Conservation (phyloP, 1,140 invertebrate genomes). For the Yoshiicerus persimilis region DNA sequence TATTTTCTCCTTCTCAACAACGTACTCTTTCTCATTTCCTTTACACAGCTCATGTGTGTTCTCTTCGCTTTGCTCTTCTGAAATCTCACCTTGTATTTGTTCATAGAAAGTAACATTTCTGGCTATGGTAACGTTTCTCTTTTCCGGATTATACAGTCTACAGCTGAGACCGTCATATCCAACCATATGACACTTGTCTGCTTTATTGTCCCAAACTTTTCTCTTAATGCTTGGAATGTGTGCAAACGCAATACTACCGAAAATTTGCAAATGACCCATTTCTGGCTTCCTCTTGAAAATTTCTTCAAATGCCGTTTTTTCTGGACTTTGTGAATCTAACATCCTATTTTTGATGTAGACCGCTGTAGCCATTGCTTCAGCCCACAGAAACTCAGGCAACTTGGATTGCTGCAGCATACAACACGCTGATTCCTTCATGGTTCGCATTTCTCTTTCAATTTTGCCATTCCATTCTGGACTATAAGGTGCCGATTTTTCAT, state of each 20-base stretch:
- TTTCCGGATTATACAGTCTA: neutral
- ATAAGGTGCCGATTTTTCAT: slow-evolving; percentile 52
- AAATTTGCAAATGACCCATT: neutral
- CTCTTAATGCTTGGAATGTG: neutral
- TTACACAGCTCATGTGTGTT: neutral
- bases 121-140: neutral
- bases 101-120: neutral
- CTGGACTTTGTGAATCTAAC: neutral
- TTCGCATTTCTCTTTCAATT: slow-evolving; percentile 55
- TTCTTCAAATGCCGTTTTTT: neutral
- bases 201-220: neutral
- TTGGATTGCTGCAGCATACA: neutral
- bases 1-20: neutral
- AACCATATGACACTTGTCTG: neutral
- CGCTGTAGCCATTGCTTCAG: neutral
- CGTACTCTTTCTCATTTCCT: neutral
- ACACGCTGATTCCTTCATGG: neutral
- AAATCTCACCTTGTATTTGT: neutral
- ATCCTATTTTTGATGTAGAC: neutral
- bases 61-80: neutral
- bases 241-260: neutral
- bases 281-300: neutral
- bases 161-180: neutral
- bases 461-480: slow-evolving; percentile 58
- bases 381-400: neutral